Evolutionary conservation across 2,797 vertebrate genomes (phyloP).

Genomic region (Arrhamphus sclerolepis): DNA sequence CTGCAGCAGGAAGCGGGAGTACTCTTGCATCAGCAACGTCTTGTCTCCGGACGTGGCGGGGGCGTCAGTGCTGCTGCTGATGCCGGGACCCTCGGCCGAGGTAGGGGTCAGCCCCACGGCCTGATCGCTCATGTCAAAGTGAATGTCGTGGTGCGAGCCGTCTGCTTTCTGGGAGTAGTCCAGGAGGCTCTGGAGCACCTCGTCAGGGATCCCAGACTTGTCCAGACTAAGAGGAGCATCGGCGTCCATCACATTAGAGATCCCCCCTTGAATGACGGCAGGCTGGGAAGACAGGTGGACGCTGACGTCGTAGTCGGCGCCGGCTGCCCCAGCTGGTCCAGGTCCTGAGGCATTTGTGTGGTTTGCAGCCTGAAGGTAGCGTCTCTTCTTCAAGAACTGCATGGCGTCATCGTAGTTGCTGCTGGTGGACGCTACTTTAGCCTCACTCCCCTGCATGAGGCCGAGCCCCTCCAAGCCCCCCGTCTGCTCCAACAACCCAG

Average conservation of each 20-base stretch:
- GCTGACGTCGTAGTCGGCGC: constrained; percentile 84
- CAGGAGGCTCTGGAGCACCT: constrained; percentile 96
- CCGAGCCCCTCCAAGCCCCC: constrained; percentile 83
- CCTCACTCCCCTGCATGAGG: constrained; percentile 85
- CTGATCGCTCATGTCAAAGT: constrained; percentile 89
- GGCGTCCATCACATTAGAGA: constrained; percentile 87
- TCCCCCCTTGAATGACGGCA: constrained; percentile 88
- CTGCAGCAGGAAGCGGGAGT: constrained; percentile 98
- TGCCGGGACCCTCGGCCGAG: constrained; percentile 72
- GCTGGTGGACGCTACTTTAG: constrained; percentile 86
- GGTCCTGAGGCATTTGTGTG: constrained; percentile 78
- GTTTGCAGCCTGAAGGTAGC: constrained; percentile 91
- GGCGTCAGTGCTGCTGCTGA: constrained; percentile 76
- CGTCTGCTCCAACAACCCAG: constrained; percentile 79
- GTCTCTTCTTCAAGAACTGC: constrained; percentile 98
- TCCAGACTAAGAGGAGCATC: constrained; percentile 88
- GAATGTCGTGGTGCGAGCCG: constrained; percentile 87
- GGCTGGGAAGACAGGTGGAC: constrained; percentile 89
- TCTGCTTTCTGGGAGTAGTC: constrained; percentile 94
- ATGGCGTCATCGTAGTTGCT: constrained; percentile 97
- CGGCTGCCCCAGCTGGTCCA: constrained; percentile 9
- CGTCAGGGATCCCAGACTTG: constrained; percentile 95
- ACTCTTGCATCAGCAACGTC: constrained; percentile 92
- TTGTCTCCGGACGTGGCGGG: constrained; percentile 90
- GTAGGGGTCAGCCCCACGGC: constrained; percentile 87